These are phyloP conservation scores for Trichechus manatus DNA, from an alignment of 2,113 vertebrate species.

Conservation along the genomic window DNA sequence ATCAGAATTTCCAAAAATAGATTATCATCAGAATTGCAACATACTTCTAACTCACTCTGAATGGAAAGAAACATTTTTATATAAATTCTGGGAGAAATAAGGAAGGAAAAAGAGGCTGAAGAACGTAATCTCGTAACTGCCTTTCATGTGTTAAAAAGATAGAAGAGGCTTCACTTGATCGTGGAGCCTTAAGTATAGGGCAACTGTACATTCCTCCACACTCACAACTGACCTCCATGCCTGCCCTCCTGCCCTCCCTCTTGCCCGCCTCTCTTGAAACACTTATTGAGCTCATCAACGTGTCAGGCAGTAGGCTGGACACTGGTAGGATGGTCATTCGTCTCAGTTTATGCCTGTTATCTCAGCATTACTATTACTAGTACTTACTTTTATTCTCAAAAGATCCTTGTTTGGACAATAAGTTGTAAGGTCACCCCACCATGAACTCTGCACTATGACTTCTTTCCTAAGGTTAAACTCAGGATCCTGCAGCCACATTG, in stretches of 20 bases:
- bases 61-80: not conserved
- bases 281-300: not conserved
- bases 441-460: not conserved
- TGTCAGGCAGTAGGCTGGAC: too few relatives aligned
- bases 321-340: too few relatives aligned
- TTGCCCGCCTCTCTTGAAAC: not conserved
- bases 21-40: slow-evolving; percentile 3
- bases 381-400: not conserved
- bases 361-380: not conserved
- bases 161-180: not conserved
- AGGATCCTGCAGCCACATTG: not conserved
- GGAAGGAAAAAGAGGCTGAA: not conserved
- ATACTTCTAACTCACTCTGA: slow-evolving; percentile 6
- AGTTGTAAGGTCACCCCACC: not conserved
- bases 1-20: not conserved
- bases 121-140: not conserved
- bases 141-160: not conserved
- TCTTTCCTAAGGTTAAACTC: not conserved
- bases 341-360: not conserved
- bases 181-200: not conserved
- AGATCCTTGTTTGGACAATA: not conserved
- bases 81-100: not conserved
- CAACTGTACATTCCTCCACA: accelerated
- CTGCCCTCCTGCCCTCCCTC: not conserved
- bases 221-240: not conserved